phyloP scores from a whole-genome alignment of 2,888 invertebrate species.

The Chelonus formosanus region DNA sequence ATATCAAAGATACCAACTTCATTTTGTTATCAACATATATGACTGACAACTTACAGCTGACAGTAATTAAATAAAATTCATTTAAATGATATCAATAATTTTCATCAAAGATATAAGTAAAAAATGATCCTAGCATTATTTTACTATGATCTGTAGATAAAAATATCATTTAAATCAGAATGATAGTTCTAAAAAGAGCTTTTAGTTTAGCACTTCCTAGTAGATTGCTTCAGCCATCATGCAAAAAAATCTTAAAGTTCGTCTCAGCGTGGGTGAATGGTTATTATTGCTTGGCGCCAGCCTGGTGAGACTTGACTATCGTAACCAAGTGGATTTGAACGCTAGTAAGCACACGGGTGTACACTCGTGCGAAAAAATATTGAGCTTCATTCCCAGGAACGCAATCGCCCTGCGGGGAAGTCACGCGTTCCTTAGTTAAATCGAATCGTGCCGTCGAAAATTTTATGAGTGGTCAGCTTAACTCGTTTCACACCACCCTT shows the following conservation, averaged over 20 bases:
- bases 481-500: slow-evolving; percentile 31
- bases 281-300: slow-evolving; percentile 60
- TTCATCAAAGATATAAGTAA: too few relatives aligned
- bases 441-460: slow-evolving; percentile 33
- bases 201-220: neutral
- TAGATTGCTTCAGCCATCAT: slow-evolving; percentile 13
- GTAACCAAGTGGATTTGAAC: slow-evolving; percentile 26
- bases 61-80: too few relatives aligned
- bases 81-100: too few relatives aligned
- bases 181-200: too few relatives aligned
- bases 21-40: too few relatives aligned
- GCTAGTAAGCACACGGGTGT: slow-evolving; percentile 17
- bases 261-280: slow-evolving; percentile 55
- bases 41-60: too few relatives aligned
- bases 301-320: slow-evolving; percentile 40
- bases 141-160: too few relatives aligned
- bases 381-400: slow-evolving; percentile 38
- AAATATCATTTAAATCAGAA: too few relatives aligned
- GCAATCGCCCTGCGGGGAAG: slow-evolving; percentile 25
- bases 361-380: slow-evolving; percentile 43
- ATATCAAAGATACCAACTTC: too few relatives aligned
- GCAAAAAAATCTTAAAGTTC: slow-evolving; percentile 32
- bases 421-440: slow-evolving; percentile 8
- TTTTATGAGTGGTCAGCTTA: slow-evolving; percentile 33
- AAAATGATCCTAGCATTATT: too few relatives aligned